Evolutionary conservation across 2,888 invertebrate genomes (phyloP), one percentile per base, ranked within the genome.

Genomic region (Euzophera pinguis): DNA sequence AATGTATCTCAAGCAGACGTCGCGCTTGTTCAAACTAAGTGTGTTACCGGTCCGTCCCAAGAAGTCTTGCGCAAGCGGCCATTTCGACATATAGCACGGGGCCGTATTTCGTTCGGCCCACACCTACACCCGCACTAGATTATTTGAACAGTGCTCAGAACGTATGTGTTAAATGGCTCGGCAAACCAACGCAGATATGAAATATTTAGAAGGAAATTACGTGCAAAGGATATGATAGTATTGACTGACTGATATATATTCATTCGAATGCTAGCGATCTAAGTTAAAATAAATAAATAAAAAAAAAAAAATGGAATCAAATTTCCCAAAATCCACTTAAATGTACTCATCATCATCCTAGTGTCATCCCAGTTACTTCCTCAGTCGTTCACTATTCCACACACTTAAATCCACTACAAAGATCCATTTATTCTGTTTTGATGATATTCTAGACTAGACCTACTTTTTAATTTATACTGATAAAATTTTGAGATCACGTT

Each of bases 11-110:
- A 65, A 65, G 65, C 61, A 63, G 67, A 60, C 64, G 65, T 64
- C 65, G 67, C 69, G 71, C 69, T 67, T 71, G 65, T 67, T 67
- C 64, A 70, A 60, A 53, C 53, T 43, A 51, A 71, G 71, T 76
- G 58, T 75, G 75, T 77, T 78, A 78, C 75, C 76, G 76, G 78
- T 76, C 73, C 73, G 78, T 80, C 78, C 72, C 73, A 80, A 84
- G 78, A 77, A 67, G 69, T 62, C 72, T 87, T 87, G 78, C 80
- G 83, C 73, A 85, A 87, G 74, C 71, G 73, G 63, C 69, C 68
- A 79, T 89, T 88, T 83, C 89, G 71, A 84, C 82, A 89, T 87
- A 88, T 85, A 74, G 88, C 84, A 86, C 88, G 84, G 88, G 88
- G 88, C 79, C 88, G 76, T 67, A 82, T 78, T 80, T 82, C 83